Conservation (phyloP, 2,888 invertebrate genomes). For the Drosophila algonquin region DNA sequence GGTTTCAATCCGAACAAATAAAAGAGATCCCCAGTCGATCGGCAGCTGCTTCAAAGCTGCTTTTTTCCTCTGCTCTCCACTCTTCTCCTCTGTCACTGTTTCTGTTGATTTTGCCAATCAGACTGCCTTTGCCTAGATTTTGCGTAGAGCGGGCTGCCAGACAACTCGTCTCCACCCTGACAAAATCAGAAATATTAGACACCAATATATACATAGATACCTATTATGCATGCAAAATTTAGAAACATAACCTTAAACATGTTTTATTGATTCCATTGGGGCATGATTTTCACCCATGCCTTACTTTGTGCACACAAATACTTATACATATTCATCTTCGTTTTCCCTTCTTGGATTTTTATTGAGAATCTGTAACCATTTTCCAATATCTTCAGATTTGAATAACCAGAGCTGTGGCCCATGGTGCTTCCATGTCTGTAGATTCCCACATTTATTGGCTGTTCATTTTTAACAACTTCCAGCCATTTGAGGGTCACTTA, state of each 20-base stretch:
- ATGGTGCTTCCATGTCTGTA: background rate
- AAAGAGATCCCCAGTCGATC: constrained; percentile 32
- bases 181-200: constrained; percentile 7
- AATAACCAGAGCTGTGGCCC: too few relatives aligned
- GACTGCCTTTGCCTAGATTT: constrained; percentile 30
- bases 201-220: background rate
- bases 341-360: background rate
- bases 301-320: background rate
- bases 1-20: constrained; percentile 52
- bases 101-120: constrained; percentile 18
- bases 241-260: background rate
- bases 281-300: background rate
- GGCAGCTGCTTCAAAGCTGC: constrained; percentile 4
- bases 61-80: background rate
- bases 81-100: background rate
- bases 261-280: background rate
- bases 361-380: too few relatives aligned
- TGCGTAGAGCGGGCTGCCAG: constrained; percentile 28
- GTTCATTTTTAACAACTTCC: constrained; percentile 8
- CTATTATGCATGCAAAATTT: background rate
- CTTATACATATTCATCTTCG: too few relatives aligned
- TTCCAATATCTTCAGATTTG: too few relatives aligned
- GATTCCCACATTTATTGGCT: background rate
- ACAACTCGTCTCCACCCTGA: constrained; percentile 43
- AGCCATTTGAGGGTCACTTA: constrained; percentile 26